Conservation (phyloP, 2,888 invertebrate species). For the Harpalus rubripes region DNA sequence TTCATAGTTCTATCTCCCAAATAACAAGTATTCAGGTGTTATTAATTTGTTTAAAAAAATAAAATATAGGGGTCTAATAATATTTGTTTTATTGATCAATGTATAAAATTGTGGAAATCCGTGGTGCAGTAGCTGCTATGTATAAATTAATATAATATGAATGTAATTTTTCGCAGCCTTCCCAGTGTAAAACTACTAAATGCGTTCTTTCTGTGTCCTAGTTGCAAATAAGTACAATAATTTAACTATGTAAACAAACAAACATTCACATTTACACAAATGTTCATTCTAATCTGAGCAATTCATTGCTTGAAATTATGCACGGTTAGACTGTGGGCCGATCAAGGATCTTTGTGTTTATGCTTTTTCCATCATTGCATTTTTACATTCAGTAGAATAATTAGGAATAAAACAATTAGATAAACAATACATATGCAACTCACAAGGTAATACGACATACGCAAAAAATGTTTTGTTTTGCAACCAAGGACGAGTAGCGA, state of each 20-base stretch:
- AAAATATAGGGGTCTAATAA: no score
- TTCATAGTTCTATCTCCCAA: no score
- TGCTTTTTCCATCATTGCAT: slow-evolving; percentile 19
- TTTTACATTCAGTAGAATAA: slow-evolving; percentile 24
- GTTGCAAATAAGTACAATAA: background rate
- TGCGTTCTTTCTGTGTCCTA: background rate
- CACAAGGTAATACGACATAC: slow-evolving; percentile 40
- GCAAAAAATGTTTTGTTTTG: slow-evolving; percentile 54
- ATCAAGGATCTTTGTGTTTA: slow-evolving; percentile 39
- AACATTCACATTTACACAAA: slow-evolving; percentile 2
- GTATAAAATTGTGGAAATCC: no score
- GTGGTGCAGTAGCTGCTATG: no score
- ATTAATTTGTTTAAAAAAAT: no score
- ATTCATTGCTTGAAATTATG: slow-evolving; percentile 14
- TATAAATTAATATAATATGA: no score
- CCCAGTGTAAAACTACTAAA: no score
- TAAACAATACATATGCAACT: slow-evolving; percentile 59
- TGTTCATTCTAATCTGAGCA: background rate
- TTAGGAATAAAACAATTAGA: slow-evolving; percentile 50
- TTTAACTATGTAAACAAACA: background rate
- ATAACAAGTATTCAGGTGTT: no score
- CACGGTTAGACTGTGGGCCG: slow-evolving; percentile 25
- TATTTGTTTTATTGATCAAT: no score
- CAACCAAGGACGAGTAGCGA: slow-evolving; percentile 59
- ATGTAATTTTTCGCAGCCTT: no score